phyloP scores from a whole-genome alignment of 2,113 vertebrate species.

The Ictidomys tridecemlineatus region DNA sequence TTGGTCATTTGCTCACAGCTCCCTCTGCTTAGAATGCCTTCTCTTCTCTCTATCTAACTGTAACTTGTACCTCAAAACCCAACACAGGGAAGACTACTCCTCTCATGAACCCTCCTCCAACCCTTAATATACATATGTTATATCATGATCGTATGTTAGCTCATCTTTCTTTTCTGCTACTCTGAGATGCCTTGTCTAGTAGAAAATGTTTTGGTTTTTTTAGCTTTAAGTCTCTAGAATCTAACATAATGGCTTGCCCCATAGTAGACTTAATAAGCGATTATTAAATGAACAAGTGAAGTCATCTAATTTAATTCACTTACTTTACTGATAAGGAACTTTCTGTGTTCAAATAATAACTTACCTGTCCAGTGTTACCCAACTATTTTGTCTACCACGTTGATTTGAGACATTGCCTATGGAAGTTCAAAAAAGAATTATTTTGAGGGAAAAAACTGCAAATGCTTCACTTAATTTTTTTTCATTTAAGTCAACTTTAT shows the following conservation, averaged over 20 bases:
- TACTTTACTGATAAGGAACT: not conserved
- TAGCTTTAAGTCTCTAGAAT: not conserved
- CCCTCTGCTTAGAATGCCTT: slow-evolving; percentile 4
- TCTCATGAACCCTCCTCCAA: not conserved
- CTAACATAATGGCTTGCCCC: not conserved
- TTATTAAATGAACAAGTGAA: not conserved
- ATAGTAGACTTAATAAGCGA: not conserved
- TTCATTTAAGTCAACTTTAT: slow-evolving; percentile 20
- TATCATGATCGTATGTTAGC: not conserved
- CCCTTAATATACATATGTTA: not conserved
- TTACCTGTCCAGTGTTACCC: not conserved
- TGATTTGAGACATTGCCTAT: not conserved
- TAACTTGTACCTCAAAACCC: slow-evolving; percentile 51
- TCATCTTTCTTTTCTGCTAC: not conserved
- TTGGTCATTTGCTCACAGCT: not conserved
- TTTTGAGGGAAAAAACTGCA: not conserved
- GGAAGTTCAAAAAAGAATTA: slow-evolving; percentile 8
- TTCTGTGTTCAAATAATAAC: not conserved
- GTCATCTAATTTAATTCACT: not conserved
- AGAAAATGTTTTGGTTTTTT: slow-evolving; percentile 6
- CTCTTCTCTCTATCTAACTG: not conserved
- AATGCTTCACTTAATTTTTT: not conserved
- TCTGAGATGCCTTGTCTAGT: not conserved
- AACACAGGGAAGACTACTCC: slow-evolving; percentile 8
- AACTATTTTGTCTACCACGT: not conserved